Base-by-base conservation (phyloP, 2,113 vertebrate species). In the Bolborhynchus lineola region DNA sequence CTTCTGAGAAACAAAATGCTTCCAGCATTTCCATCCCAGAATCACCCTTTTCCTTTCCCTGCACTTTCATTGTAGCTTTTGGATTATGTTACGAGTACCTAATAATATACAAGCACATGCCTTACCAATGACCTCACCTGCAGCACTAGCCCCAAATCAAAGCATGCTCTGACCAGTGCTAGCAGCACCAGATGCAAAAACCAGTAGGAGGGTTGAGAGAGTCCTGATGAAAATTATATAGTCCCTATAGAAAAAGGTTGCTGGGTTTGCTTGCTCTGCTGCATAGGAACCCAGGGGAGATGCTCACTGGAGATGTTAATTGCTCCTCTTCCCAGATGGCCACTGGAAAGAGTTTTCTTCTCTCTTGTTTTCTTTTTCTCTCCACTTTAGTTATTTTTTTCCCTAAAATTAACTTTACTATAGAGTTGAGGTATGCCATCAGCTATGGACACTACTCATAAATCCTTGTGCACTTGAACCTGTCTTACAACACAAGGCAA, bases 171-270 rank as follows among this genome's bases (percentile, higher is more conserved):
- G 83, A 16, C 2, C 50, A 78, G n/a, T 16, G 49, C 10, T 70
- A 68, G 41, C 18, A 57, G 19, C 49, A 88, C 9, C 7, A 55
- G 44, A 46, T 72, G 23, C 4, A 35, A 57, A 49, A 53, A 37
- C 1, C 9, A 64, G 2, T 4, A 7, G 1, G 14, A 63, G 3
- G 1, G 3, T 31, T 2, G 2, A 62, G 31, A 26, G 29, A 16
- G 13, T 70, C 21, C 62, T 75, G 31, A 21, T 41, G 25, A 78
- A 59, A 39, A 47, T 47, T 28, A 9, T n/a, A 19, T 8, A 23
- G 9, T 49, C 19, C 7, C 8, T 53, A 0, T 31, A 12, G 53
- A 41, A 82, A 62, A 69, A 14, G 2, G 12, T 72, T 71, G 10
- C 23, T 39, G 16, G 1, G 1, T 65, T 80, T 72, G 7, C 20